Percentiles rank a stretch among this genome's conserved stretches.
Conservation (phyloP, 2,113 vertebrate genomes). For the Rynchops niger region DNA sequence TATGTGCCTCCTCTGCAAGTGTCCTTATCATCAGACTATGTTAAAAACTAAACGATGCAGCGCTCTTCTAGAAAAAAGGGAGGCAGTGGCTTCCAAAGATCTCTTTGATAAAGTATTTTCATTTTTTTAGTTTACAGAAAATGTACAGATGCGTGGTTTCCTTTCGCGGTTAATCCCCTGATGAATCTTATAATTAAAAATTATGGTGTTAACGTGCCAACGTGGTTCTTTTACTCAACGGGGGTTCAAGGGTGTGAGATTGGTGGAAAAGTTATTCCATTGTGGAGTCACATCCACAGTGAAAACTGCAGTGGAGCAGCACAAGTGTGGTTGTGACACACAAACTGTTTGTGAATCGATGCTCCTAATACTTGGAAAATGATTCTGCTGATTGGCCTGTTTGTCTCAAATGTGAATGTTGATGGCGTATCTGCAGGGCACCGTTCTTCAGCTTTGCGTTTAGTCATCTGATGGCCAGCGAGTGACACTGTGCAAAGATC, state of each 20-base stretch:
- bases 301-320: not conserved
- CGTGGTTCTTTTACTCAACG: not conserved
- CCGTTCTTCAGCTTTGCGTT: not conserved
- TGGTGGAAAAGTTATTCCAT: not conserved
- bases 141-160: not conserved
- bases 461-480: not conserved
- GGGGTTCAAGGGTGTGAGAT: not conserved
- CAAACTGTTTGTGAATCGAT: not conserved
- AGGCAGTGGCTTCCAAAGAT: not conserved
- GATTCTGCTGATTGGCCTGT: not conserved
- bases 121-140: not conserved
- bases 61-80: not conserved
- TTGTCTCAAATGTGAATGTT: not conserved
- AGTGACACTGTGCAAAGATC: not conserved
- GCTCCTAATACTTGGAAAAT: not conserved
- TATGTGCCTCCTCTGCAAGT: not conserved
- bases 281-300: not conserved
- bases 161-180: not conserved
- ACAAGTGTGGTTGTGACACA: not conserved
- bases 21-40: not conserved
- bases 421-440: not conserved
- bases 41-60: not conserved
- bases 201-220: not conserved
- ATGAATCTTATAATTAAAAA: not conserved
- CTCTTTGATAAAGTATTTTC: not conserved